These are phyloP conservation scores for Mellilla xanthometata DNA, from an alignment of 2,888 invertebrate species.

Conservation along the genomic window DNA sequence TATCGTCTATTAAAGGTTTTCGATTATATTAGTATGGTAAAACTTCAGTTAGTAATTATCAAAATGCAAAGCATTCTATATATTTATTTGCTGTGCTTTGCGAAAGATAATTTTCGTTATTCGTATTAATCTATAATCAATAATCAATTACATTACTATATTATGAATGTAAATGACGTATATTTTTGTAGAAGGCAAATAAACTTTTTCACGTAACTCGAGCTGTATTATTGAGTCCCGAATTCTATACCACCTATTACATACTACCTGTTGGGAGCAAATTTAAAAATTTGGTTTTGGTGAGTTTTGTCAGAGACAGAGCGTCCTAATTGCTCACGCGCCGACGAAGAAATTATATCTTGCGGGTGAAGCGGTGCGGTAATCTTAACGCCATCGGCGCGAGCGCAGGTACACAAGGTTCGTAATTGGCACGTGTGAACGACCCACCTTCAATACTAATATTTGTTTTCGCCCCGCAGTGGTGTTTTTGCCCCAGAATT, in stretches of 20 bases:
- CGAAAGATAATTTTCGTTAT: constrained; percentile 19
- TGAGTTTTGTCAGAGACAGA: constrained; percentile 37
- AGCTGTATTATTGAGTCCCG: constrained; percentile 28
- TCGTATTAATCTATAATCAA: not conserved
- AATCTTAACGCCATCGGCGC: constrained; percentile 61
- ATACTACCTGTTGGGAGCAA: constrained; percentile 37
- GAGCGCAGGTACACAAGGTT: constrained; percentile 35
- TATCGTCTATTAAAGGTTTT: too few species aligned
- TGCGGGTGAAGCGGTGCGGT: constrained; percentile 44
- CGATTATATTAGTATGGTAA: too few species aligned
- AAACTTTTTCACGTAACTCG: constrained; percentile 46
- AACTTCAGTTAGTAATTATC: too few species aligned
- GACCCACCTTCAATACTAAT: constrained; percentile 68
- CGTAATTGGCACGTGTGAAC: constrained; percentile 54
- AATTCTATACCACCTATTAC: constrained; percentile 29
- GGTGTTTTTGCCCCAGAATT: constrained; percentile 45
- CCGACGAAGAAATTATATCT: constrained; percentile 59
- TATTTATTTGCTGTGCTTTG: constrained; percentile 45
- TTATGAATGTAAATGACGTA: constrained; percentile 46
- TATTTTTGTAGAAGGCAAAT: constrained; percentile 66
- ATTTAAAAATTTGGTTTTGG: constrained; percentile 28
- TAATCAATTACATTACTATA: not conserved
- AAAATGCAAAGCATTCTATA: constrained; percentile 26
- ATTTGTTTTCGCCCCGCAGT: constrained; percentile 72
- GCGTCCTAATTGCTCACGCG: constrained; percentile 45